Evolutionary conservation across 2,797 vertebrate genomes (phyloP).

Genomic region (Hippopotamyrus pictus): DNA sequence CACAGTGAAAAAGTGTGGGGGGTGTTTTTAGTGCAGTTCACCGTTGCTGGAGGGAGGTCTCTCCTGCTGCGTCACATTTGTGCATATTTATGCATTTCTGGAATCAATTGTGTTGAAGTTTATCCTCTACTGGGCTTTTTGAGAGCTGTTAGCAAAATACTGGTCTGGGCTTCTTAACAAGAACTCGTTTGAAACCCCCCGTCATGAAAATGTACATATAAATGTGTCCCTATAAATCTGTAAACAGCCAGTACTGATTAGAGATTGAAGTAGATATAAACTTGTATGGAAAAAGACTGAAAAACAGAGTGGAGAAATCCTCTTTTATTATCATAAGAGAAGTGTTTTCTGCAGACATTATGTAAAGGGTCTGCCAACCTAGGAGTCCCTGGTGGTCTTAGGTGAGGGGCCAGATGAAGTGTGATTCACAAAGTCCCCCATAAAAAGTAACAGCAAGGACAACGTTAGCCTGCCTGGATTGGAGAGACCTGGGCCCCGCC

Average conservation of each 20-base stretch:
- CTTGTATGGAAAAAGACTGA: neutral
- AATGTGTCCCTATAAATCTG: neutral
- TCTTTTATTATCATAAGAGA: neutral
- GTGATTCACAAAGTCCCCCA: neutral
- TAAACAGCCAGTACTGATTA: neutral
- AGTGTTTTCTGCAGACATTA: neutral
- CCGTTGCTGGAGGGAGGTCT: neutral
- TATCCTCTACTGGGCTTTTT: neutral
- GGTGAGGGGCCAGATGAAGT: neutral
- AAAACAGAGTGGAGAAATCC: neutral
- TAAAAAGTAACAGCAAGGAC: neutral
- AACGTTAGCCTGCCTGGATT: neutral
- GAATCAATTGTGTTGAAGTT: neutral
- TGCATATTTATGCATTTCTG: slow-evolving; percentile 2
- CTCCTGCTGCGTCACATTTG: neutral
- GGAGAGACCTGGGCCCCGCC: neutral
- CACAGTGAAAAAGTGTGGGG: neutral
- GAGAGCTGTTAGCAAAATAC: neutral
- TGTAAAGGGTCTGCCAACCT: neutral
- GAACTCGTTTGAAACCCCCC: neutral
- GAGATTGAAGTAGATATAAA: neutral
- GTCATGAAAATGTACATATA: neutral
- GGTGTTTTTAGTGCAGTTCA: neutral
- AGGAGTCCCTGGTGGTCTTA: neutral
- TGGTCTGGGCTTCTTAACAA: neutral